phyloP scores from a whole-genome alignment of 2,113 vertebrate genomes.

The Onychorhynchus coronatus region DNA sequence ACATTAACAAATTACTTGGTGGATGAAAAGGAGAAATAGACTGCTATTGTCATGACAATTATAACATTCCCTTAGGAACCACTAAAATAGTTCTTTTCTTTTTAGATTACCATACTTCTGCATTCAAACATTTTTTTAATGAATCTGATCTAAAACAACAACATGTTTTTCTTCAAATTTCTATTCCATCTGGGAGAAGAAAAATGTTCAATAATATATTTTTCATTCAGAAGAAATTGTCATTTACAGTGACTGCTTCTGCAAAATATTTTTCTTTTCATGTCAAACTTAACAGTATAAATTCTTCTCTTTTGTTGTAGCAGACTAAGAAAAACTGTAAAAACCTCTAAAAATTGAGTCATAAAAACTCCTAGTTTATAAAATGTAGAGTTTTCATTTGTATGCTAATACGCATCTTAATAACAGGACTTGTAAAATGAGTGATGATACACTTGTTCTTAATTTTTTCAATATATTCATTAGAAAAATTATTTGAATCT shows the following conservation, averaged over 20 bases:
- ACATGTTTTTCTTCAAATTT: background rate
- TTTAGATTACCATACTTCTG: background rate
- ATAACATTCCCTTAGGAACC: background rate
- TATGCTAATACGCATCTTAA: background rate
- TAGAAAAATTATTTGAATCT: background rate
- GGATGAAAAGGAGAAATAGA: background rate
- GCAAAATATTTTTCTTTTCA: background rate
- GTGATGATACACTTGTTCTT: background rate
- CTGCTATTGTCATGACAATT: background rate
- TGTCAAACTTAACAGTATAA: background rate
- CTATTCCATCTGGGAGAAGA: background rate
- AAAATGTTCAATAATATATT: background rate
- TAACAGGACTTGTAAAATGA: background rate
- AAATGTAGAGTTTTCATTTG: background rate
- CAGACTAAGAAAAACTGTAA: background rate
- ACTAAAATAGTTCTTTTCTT: background rate
- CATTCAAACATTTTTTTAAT: background rate
- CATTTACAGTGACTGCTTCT: background rate
- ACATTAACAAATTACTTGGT: background rate
- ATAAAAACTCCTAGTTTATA: background rate
- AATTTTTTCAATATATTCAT: background rate
- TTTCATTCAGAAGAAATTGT: background rate
- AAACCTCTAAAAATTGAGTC: rapidly evolving
- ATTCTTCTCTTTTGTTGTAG: background rate
- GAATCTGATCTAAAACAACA: background rate